Evolutionary conservation across 2,797 vertebrate species (phyloP), one percentile per base, ranked within the genome.

Genomic region (Ptychobarbus kaznakovi): DNA sequence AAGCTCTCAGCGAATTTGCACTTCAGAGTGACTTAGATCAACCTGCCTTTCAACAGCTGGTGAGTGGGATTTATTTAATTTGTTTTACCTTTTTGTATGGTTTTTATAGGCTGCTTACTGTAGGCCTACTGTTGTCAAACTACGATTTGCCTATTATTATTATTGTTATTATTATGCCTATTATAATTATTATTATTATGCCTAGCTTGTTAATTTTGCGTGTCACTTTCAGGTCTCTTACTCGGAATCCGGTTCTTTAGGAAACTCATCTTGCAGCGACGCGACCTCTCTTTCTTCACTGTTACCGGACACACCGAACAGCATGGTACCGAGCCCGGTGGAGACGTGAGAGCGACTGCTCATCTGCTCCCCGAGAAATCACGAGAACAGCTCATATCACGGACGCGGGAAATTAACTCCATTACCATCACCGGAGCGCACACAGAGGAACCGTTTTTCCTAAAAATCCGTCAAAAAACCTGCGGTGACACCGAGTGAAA

Each of bases 271-370:
- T 0, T 96, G 96, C 92, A 99, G 98, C 91, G 98, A 99, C 68
- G 96, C 98, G 93, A 98, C 97, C 86, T 99, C 98, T 44, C 92
- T 98, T 91, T 98, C 97, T 69, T 99, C 98, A 51, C 98, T 98
- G 94, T 94, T 99, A 90, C 98, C 98, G 38, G 98, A 99, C 93
- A 99, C 98, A 66, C 98, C 97, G 91, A 99, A 97, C 96, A 99
- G 98, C 92, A 98, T 99, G 97, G 97, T 98, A 81, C 97, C 97
- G 61, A 99, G 98, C 90, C 98, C 98, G 0, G 96, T 97, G 86
- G 97, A 99, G 93, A 99, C 98, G 97, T 99, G 97, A 98, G 92
- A 90, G 58, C 76, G 8, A 80, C 72, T 86, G 86, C 68, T 78
- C 75, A 80, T 70, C 84, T n/a, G 77, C 87, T 92, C 86, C 89